A percentile compares a stretch with the other conserved stretches of the same genome.
Conservation (phyloP, 2,113 vertebrate genomes). For the Dolichallabes microphthalmus region DNA sequence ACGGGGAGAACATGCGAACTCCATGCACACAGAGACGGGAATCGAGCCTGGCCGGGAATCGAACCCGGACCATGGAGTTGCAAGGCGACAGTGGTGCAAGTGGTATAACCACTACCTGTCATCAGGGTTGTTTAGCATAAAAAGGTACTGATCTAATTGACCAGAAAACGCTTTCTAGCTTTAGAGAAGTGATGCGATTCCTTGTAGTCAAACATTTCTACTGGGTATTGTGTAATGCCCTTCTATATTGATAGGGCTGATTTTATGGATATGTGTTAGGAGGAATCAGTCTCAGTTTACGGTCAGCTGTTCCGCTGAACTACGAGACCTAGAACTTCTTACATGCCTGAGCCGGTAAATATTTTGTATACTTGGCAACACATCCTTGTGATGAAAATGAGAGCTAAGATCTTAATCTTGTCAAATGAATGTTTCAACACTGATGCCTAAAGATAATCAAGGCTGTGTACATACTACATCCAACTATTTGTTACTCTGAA, state of each 20-base stretch:
- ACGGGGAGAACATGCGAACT: no score
- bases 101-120: no score
- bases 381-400: not conserved
- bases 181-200: not conserved
- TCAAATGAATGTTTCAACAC: not conserved
- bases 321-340: not conserved
- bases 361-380: constrained; percentile 19
- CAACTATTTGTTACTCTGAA: not conserved
- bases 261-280: not conserved
- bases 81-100: no score
- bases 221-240: not conserved
- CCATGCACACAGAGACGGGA: no score
- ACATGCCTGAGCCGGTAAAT: constrained; percentile 11
- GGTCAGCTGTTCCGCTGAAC: constrained; percentile 11
- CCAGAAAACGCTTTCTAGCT: not conserved
- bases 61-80: no score
- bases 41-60: no score
- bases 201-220: not conserved
- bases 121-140: constrained; percentile 1
- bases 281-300: constrained; percentile 1
- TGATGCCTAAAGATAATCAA: not conserved
- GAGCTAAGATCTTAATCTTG: constrained; percentile 11
- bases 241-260: not conserved
- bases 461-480: not conserved
- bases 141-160: not conserved